Evolutionary conservation across 2,797 vertebrate species (phyloP).

Genomic region (Amblyopsis hoosieri): DNA sequence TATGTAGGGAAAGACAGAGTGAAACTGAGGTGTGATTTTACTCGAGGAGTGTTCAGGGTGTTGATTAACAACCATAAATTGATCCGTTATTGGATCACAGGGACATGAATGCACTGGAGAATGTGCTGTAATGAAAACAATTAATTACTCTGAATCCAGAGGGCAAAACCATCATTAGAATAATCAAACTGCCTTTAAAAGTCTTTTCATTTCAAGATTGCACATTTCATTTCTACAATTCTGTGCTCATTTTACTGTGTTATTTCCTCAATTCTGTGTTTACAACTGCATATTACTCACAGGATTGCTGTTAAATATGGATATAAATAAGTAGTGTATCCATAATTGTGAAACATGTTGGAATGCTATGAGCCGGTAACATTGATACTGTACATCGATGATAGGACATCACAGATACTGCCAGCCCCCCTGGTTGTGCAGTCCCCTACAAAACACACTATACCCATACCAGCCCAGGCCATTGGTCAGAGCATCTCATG

Average conservation of each 20-base stretch:
- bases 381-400: too few species aligned
- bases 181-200: conserved; percentile 35
- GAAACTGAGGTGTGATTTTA: not conserved
- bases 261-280: not conserved
- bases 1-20: not conserved
- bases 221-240: too few species aligned
- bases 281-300: not conserved
- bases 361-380: too few species aligned
- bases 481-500: not conserved
- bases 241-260: too few species aligned
- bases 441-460: not conserved
- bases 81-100: conserved; percentile 59
- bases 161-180: conserved; percentile 48
- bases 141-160: conserved; percentile 64
- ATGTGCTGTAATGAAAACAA: conserved; percentile 72
- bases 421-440: not conserved
- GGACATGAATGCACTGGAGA: conserved; percentile 54
- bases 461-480: not conserved
- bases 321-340: too few species aligned
- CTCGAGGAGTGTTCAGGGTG: conserved; percentile 34
- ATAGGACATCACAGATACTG: not conserved
- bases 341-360: too few species aligned
- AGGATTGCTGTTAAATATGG: too few species aligned
- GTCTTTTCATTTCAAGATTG: conserved; percentile 30
- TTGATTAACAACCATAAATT: conserved; percentile 58